Evolutionary conservation across 23 tunicate genomes (phyloP), one percentile per base, ranked within the genome.

Genomic region (Botrylloides violaceus): DNA sequence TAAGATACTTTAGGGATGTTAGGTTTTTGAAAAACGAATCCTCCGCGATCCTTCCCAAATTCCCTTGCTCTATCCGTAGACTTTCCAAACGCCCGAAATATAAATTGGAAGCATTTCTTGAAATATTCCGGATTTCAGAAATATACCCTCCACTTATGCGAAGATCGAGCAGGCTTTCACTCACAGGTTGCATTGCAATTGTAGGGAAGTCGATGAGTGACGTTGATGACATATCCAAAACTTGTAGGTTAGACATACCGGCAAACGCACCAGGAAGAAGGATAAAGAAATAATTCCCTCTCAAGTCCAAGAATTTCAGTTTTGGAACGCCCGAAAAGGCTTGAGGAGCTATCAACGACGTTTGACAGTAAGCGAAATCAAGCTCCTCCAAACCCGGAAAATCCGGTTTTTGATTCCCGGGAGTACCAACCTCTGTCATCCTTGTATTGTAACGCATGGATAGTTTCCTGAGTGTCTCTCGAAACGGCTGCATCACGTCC

Each of bases 21-120:
- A 68, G 57, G 37, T 43, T 68, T 37, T 35, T 38, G 74, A 68
- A 68, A 22, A 68, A 68, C 30, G 74, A 68, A 4, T 37, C 32
- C 4, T 36, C 74, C 21, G 49, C 47, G 22, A 68, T 43, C 6
- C 29, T 19, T 19, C 0, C 36, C 9, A 68, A 26, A 37, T 2
- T 37, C 12, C 74, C 58, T 5, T 68, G 21, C 26, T 36, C 27
- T 6, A 68, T 19, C 4, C 22, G 4, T 0, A 68, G 58, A 39
- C 5, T 38, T 20, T 35, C 37, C 58, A 68, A 26, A 37, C 37
- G 36, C 22, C 49, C 58, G 9, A 68, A 26, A 20, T 37, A 68
- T 0, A 31, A 25, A 24, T 68, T 56, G 21, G 2, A 31, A 25
- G 24, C 20, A 18, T 18, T 1, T 24, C 29, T 20, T 4, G 74